Percentiles rank a stretch among this genome's conserved stretches.
These are phyloP conservation scores for Glyptemys insculpta DNA, from an alignment of 2,797 vertebrate species.

Conservation along the genomic window DNA sequence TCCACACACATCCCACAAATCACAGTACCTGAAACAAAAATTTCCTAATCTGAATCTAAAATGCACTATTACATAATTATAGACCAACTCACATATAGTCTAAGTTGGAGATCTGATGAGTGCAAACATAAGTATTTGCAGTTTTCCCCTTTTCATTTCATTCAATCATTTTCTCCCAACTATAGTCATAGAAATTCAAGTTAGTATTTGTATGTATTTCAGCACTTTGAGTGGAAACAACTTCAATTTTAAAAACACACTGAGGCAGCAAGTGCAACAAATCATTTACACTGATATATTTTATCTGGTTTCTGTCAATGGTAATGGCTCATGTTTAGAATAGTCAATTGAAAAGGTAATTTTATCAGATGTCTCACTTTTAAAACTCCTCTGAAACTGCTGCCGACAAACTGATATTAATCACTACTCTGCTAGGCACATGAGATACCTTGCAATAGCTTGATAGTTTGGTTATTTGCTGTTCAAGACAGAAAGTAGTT, in stretches of 20 bases:
- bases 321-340: neutral
- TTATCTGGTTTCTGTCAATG: neutral
- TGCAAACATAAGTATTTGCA: neutral
- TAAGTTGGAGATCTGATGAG: neutral
- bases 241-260: neutral
- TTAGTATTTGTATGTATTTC: neutral
- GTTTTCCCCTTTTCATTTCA: neutral
- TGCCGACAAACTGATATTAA: constrained; percentile 28
- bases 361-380: neutral
- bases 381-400: neutral
- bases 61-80: neutral
- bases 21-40: constrained; percentile 1
- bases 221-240: neutral
- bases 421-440: neutral
- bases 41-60: constrained; percentile 7
- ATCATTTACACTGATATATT: neutral
- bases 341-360: neutral
- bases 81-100: neutral
- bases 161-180: neutral
- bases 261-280: neutral
- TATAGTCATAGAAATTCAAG: neutral
- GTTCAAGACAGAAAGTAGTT: neutral
- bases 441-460: neutral
- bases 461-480: neutral
- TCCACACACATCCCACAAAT: neutral